Percentiles rank a stretch among this genome's conserved stretches.
Conservation (phyloP, 1,140 invertebrate genomes). For the Rhynchophorus ferrugineus region DNA sequence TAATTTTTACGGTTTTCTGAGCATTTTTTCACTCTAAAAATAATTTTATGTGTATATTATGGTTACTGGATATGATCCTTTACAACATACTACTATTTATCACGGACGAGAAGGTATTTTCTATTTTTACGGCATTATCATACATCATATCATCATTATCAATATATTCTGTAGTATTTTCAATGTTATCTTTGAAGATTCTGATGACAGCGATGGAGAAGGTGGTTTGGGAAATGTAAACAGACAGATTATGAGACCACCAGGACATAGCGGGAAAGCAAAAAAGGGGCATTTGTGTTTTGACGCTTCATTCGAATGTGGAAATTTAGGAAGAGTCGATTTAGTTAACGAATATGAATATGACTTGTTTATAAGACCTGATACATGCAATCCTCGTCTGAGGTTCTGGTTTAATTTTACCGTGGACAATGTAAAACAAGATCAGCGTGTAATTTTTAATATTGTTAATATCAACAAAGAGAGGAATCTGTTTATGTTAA, state of each 20-base stretch:
- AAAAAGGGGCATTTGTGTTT: slow-evolving; percentile 93
- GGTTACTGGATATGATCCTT: slow-evolving; percentile 45
- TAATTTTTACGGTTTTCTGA: not conserved
- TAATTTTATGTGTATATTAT: slow-evolving; percentile 2
- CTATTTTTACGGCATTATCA: no score
- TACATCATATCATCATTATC: no score
- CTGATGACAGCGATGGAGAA: slow-evolving; percentile 91
- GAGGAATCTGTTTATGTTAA: slow-evolving; percentile 78
- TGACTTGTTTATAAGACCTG: slow-evolving; percentile 91
- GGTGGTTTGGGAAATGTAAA: slow-evolving; percentile 92
- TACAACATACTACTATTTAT: slow-evolving; percentile 60
- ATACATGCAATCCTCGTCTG: slow-evolving; percentile 89
- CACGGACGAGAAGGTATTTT: slow-evolving; percentile 47
- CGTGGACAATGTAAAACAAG: slow-evolving; percentile 88
- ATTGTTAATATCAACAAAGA: slow-evolving; percentile 94
- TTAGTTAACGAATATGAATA: slow-evolving; percentile 92
- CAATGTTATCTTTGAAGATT: slow-evolving; percentile 54
- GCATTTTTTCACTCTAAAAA: not conserved
- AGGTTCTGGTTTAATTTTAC: slow-evolving; percentile 98
- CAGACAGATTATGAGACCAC: slow-evolving; percentile 83
- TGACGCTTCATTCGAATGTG: slow-evolving; percentile 95
- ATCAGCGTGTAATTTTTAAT: slow-evolving; percentile 95
- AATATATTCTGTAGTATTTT: slow-evolving; percentile 1
- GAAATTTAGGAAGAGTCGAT: slow-evolving; percentile 92
- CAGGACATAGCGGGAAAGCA: slow-evolving; percentile 89